Evolutionary conservation across 2,888 invertebrate species (phyloP), one percentile per base, ranked within the genome.

Genomic region (Lagria hirta): DNA sequence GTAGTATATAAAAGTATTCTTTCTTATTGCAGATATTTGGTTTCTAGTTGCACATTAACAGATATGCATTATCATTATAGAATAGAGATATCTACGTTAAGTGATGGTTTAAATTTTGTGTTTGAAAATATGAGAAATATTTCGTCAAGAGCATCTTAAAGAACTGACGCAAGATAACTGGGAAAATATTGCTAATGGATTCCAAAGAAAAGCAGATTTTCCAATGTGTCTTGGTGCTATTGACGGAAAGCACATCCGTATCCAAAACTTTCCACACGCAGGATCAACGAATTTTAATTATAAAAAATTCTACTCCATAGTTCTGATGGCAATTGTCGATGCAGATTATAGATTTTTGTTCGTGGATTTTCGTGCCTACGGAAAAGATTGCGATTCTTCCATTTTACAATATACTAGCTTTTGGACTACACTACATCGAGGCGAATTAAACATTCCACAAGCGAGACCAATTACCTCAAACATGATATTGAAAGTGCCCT

Each of bases 221-320:
- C 51, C 48, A 14, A 43, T 55, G 30, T 55, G 49, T 27, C 12
- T 52, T 8, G 55, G 54, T 4, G 37, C 49, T 10, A 33, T 55
- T 5, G 55, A 54, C 32, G 51, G 55, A 3, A 57, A 57, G 27
- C 55, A 55, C 23, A 44, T 56, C 6, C 17, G 17, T 18, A 44
- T 54, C 38, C 26, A 41, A 38, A 49, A 49, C 26, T 52, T 49
- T 27, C 26, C 28, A 12, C 17, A 13, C 18, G 47, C 40, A 29
- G 53, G 50, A 12, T 52, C 49, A 11, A 49, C 35, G 13, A 55
- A 43, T 29, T 47, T 43, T 17, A 56, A 57, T 33, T 55, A 57
- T 22, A 51, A 57, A 34, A 35, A 54, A 32, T 21, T 34, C 28
- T 51, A 43, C 21, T 48, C 52, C 17, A 47, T 54, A 26, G 49